Base-by-base conservation (phyloP, 2,797 vertebrate genomes). In the Propithecus perrieri region DNA sequence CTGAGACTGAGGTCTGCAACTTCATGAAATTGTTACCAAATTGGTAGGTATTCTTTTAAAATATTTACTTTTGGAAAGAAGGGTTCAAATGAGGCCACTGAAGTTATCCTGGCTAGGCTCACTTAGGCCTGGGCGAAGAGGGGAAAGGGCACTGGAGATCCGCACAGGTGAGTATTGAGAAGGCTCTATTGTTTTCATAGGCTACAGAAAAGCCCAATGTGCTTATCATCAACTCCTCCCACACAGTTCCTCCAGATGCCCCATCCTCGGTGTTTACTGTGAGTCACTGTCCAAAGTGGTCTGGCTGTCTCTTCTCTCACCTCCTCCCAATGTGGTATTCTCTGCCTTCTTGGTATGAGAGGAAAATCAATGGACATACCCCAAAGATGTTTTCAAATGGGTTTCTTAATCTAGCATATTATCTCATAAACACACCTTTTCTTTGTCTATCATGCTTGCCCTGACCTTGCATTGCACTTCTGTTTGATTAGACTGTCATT, bases 61-160 rank as follows among this genome's bases (percentile, higher is more conserved):
- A 72, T 85, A 74, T 67, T 90, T 50, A 93, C 61, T 89, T 96
- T 86, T 83, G 20, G 41, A 92, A 94, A 95, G 41, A 89, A 81
- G 5, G 4, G n/a, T 81, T 79, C 89, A 46, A 35, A 41, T 53
- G 18, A 91, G 50, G 15, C 69, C 35, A 35, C 33, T 67, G n/a
- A 50, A 14, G 15, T 76, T 53, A 55, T 75, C 38, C 10, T 61
- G 57, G 38, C 13, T 85, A 20, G 48, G 20, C 22, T 90, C 65
- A 50, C 46, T 57, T 79, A 90, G 95, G 30, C 18, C 38, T 85
- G 15, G 26, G 28, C 48, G 48, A 69, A 92, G 67, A 55, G 43
- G 8, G 38, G 74, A 93, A 55, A 7, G 2, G 11, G 30, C 35
- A 26, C 48, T 91, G 61, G 65, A 92, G 18, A 84, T 71, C n/a